Evolutionary conservation across 2,113 vertebrate genomes (phyloP).

Genomic region (Speoplatyrhinus poulsoni): DNA sequence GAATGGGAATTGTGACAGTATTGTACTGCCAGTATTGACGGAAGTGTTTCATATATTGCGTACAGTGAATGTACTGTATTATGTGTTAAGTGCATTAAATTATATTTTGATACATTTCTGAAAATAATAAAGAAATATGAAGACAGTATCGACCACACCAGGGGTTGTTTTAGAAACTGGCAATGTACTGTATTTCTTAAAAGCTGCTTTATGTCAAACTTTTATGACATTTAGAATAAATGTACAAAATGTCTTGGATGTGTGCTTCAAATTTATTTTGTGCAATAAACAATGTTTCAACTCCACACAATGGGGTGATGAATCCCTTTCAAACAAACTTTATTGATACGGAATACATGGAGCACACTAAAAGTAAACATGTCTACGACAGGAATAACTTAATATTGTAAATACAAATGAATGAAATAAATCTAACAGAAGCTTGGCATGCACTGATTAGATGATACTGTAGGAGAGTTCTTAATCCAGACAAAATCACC

Average conservation of each 20-base stretch:
- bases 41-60: slow-evolving; percentile 92
- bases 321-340: slow-evolving; percentile 59
- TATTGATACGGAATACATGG: slow-evolving; percentile 69
- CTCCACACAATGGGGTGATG: slow-evolving; percentile 4
- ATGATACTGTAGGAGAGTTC: slow-evolving; percentile 35
- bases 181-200: slow-evolving; percentile 83
- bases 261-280: slow-evolving; percentile 25
- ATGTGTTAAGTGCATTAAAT: slow-evolving; percentile 97
- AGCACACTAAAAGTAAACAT: slow-evolving; percentile 57
- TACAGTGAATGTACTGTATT: slow-evolving; percentile 95
- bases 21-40: slow-evolving; percentile 89
- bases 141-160: slow-evolving; percentile 77
- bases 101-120: slow-evolving; percentile 98
- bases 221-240: slow-evolving; percentile 87
- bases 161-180: slow-evolving; percentile 83
- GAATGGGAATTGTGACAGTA: slow-evolving; percentile 87
- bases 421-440: slow-evolving; percentile 41
- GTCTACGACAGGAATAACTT: slow-evolving; percentile 63
- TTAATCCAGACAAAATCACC: slow-evolving; percentile 29
- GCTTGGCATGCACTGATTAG: slow-evolving; percentile 60
- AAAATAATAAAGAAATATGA: slow-evolving; percentile 81
- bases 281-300: not conserved
- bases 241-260: slow-evolving; percentile 83
- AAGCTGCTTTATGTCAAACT: slow-evolving; percentile 92
- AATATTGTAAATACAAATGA: slow-evolving; percentile 43